These are phyloP conservation scores for Scaptomyza parva DNA, from an alignment of 2,888 invertebrate genomes.

Conservation along the genomic window DNA sequence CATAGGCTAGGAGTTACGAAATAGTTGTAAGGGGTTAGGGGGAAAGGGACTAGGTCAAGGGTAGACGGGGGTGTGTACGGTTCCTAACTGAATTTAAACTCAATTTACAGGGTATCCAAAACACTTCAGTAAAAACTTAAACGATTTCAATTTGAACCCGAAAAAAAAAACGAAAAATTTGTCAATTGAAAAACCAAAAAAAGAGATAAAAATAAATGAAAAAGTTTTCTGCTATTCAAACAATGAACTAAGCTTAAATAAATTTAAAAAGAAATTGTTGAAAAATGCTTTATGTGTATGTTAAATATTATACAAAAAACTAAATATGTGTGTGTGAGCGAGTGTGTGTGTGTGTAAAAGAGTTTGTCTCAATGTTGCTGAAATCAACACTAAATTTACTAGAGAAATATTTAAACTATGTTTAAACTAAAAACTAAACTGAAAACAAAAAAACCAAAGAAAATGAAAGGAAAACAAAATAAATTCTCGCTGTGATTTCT, in stretches of 20 bases:
- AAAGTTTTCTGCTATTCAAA: constrained; percentile 13
- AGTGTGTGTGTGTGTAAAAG: constrained; percentile 20
- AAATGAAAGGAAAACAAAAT: constrained; percentile 42
- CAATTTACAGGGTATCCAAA: constrained; percentile 53
- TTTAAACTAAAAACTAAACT: constrained; percentile 40
- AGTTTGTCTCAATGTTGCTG: constrained; percentile 75
- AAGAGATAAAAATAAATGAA: background rate
- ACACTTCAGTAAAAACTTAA: background rate
- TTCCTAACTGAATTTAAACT: constrained; percentile 56
- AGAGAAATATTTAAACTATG: constrained; percentile 26
- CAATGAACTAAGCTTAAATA: constrained; percentile 22
- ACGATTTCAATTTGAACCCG: constrained; percentile 6
- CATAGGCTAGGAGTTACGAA: too few relatives aligned
- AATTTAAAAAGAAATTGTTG: constrained; percentile 30
- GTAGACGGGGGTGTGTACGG: constrained; percentile 35
- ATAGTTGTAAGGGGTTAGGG: too few relatives aligned
- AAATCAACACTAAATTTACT: constrained; percentile 68
- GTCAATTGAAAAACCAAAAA: background rate
- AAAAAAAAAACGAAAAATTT: background rate
- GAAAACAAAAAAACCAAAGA: constrained; percentile 39
- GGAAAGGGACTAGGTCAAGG: too few relatives aligned
- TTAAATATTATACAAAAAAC: constrained; percentile 16
- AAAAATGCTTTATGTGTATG: constrained; percentile 49
- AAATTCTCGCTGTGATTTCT: constrained; percentile 81
- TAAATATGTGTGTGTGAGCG: background rate